Conservation (phyloP, 2,113 vertebrate species). For the Tauraco erythrolophus region DNA sequence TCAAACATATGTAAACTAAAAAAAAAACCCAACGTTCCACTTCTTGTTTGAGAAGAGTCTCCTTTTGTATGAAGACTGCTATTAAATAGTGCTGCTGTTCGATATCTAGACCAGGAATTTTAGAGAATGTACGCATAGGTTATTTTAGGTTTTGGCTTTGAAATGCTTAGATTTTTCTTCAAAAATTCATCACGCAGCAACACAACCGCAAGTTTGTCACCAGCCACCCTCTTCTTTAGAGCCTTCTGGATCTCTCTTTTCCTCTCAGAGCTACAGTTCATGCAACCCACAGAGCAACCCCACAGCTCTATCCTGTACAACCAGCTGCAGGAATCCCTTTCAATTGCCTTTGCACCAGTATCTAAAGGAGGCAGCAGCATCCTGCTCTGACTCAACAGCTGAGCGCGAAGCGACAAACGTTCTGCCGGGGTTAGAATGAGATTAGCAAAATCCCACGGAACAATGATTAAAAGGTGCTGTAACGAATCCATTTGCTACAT, state of each 20-base stretch:
- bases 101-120: background rate
- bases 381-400: background rate
- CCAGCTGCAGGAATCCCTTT: background rate
- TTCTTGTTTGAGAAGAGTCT: background rate
- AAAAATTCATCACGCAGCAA: background rate
- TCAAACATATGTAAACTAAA: background rate
- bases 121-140: background rate
- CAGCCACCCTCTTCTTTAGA: background rate
- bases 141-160: background rate
- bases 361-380: background rate
- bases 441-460: conserved; percentile 59
- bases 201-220: background rate
- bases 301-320: background rate
- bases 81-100: background rate
- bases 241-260: background rate
- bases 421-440: conserved; percentile 3
- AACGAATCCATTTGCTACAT: conserved; percentile 56
- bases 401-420: background rate
- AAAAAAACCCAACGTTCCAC: background rate
- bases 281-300: background rate
- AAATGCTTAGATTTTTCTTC: background rate
- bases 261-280: background rate
- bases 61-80: background rate
- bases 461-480: conserved; percentile 58
- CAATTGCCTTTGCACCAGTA: background rate